Percentiles rank a stretch among this genome's conserved stretches.
These are phyloP conservation scores for Hassar affinis DNA, from an alignment of 2,113 vertebrate species.

Conservation along the genomic window DNA sequence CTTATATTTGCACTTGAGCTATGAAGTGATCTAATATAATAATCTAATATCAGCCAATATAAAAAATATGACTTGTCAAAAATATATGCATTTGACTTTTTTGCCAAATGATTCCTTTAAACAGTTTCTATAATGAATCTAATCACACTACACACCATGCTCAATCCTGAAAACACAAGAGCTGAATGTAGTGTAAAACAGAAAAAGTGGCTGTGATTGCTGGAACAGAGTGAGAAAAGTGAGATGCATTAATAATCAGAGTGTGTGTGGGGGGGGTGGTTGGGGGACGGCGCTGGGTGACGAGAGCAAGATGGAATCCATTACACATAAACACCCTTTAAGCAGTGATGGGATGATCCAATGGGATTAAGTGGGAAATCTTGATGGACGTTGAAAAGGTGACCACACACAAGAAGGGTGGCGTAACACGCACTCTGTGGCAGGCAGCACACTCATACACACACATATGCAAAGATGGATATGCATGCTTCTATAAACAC, in stretches of 20 bases:
- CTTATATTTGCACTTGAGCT: background rate
- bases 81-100: background rate
- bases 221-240: conserved; percentile 24
- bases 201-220: conserved; percentile 24
- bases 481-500: background rate
- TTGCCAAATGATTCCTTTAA: background rate
- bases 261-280: background rate
- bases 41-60: background rate
- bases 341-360: conserved; percentile 74
- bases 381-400: conserved; percentile 74
- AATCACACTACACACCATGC: background rate
- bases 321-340: conserved; percentile 71
- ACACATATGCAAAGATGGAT: background rate
- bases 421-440: conserved; percentile 44
- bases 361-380: conserved; percentile 72
- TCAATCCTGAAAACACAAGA: background rate
- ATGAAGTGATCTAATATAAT: background rate
- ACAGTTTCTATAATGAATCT: background rate
- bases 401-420: conserved; percentile 63
- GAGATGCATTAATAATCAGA: conserved; percentile 26
- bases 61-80: background rate
- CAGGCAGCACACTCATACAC: conserved; percentile 23
- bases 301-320: conserved; percentile 65
- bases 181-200: conserved; percentile 1
- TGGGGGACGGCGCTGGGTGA: conserved; percentile 3